Conservation (phyloP, 1,140 invertebrate species). For the Dufourea novaeangliae region DNA sequence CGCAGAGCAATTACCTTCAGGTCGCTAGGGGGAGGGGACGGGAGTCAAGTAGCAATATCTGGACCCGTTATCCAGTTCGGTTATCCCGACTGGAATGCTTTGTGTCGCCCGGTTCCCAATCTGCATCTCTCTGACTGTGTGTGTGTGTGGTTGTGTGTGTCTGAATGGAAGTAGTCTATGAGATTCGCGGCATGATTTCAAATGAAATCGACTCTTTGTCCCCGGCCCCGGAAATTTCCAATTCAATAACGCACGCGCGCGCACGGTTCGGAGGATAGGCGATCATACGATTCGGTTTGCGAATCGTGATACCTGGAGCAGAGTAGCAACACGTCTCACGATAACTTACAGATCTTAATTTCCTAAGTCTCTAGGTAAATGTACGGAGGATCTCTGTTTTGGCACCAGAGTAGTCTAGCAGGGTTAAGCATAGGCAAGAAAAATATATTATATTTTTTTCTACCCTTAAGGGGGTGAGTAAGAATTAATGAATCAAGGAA, state of each 20-base stretch:
- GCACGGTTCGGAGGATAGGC: not conserved
- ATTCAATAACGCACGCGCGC: constrained; percentile 31
- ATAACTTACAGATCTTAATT: no score
- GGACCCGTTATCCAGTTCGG: constrained; percentile 70
- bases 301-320: constrained; percentile 1
- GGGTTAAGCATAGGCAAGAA: no score
- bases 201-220: constrained; percentile 53
- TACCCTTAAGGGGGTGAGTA: no score
- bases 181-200: constrained; percentile 48
- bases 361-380: no score
- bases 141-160: no score
- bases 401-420: no score
- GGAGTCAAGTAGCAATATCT: constrained; percentile 80
- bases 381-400: no score
- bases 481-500: no score
- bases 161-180: constrained; percentile 50
- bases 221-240: constrained; percentile 42
- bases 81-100: constrained; percentile 78
- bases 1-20: constrained; percentile 60
- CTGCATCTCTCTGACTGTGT: constrained; percentile 60
- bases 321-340: no score
- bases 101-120: constrained; percentile 67
- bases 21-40: no score
- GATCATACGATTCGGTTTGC: constrained; percentile 12
- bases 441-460: no score